phyloP scores from a whole-genome alignment of 2,888 invertebrate species.

The Keiferia lycopersicella region DNA sequence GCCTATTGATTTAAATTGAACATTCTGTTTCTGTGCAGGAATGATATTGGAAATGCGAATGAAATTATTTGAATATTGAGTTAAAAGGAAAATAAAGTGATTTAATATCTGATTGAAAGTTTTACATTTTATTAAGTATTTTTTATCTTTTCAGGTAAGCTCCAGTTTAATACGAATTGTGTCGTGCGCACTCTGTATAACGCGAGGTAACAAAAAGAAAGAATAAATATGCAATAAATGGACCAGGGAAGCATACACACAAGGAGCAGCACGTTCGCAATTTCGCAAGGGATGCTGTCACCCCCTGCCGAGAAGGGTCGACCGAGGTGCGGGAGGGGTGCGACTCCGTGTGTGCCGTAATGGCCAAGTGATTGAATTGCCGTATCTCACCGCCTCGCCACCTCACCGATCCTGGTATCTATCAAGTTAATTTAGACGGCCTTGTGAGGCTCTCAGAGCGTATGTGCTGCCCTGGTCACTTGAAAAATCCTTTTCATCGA shows the following conservation, averaged over 20 bases:
- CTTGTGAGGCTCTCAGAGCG: no score
- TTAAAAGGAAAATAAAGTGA: background rate
- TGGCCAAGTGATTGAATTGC: constrained; percentile 69
- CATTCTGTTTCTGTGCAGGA: constrained; percentile 11
- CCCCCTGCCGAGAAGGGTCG: constrained; percentile 39
- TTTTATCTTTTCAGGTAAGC: constrained; percentile 55
- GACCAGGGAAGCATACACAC: constrained; percentile 55
- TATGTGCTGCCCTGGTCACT: no score
- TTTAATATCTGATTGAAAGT: background rate
- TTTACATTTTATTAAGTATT: background rate
- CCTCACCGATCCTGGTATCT: constrained; percentile 58
- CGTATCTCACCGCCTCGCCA: constrained; percentile 61
- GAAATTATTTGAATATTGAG: constrained; percentile 3
- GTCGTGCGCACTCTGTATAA: background rate
- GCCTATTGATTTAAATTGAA: background rate
- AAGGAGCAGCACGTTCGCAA: constrained; percentile 54
- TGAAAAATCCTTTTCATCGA: no score
- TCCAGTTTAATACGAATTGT: background rate
- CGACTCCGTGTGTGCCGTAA: constrained; percentile 56
- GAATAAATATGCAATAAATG: constrained; percentile 59
- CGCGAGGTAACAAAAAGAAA: background rate
- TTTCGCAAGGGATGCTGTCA: constrained; percentile 49
- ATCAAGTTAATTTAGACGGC: constrained; percentile 61
- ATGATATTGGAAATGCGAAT: constrained; percentile 11
- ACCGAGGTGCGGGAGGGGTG: constrained; percentile 36